Evolutionary conservation across 2,888 invertebrate genomes (phyloP).

Genomic region (Corythucha ciliata): DNA sequence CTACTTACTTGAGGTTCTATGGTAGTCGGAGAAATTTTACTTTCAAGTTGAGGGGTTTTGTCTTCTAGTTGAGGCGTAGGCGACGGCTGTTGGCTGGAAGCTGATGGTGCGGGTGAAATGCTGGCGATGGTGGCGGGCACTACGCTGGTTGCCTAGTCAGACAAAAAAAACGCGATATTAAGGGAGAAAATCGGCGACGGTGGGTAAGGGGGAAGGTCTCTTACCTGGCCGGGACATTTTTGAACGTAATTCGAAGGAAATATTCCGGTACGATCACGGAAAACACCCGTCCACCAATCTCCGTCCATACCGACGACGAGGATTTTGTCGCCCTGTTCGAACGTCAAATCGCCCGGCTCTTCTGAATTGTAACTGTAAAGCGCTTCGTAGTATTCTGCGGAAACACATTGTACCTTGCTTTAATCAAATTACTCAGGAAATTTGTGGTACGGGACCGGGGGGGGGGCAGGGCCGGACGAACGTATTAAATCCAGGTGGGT

Average conservation of each 20-base stretch:
- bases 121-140: no score
- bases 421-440: no score
- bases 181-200: no score
- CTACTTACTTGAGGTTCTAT: slow-evolving; percentile 15
- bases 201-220: not conserved
- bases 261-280: slow-evolving; percentile 75
- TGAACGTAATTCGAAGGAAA: slow-evolving; percentile 97
- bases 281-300: slow-evolving; percentile 97
- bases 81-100: no score
- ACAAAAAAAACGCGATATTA: no score
- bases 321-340: slow-evolving; percentile 76
- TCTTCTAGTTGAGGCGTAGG: not conserved
- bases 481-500: no score
- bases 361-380: slow-evolving; percentile 81
- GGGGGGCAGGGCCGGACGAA: no score
- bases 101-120: no score
- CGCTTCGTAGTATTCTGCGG: slow-evolving; percentile 70
- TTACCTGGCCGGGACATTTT: slow-evolving; percentile 47
- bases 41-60: slow-evolving; percentile 4
- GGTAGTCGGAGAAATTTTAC: slow-evolving; percentile 13
- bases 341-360: slow-evolving; percentile 84
- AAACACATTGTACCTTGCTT: no score
- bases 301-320: slow-evolving; percentile 82
- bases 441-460: no score
- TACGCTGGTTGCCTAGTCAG: no score